A percentile compares a stretch with the other conserved stretches of the same genome.
These are phyloP conservation scores for Ispidina lecontei DNA, from an alignment of 2,797 vertebrate genomes.

Conservation along the genomic window DNA sequence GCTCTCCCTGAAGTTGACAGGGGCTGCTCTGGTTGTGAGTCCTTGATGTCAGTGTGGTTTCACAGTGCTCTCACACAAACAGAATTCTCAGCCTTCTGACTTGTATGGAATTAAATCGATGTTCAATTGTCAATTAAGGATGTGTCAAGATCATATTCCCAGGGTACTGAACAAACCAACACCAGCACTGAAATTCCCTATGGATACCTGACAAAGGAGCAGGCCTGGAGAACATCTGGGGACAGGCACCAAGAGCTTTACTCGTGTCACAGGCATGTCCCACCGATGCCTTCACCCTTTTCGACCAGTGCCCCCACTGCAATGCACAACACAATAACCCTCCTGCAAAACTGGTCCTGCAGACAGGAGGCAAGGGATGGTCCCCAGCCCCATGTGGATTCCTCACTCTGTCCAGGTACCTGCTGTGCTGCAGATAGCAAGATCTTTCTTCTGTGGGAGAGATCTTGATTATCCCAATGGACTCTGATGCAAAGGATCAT, in stretches of 20 bases:
- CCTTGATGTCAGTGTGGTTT: fast-evolving
- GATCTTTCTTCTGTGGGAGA: not conserved
- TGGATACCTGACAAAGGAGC: not conserved
- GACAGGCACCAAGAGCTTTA: not conserved
- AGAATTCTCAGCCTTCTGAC: not conserved
- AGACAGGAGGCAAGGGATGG: not conserved
- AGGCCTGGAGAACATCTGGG: not conserved
- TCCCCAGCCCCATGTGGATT: fast-evolving
- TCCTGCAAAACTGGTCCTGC: not conserved
- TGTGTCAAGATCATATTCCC: not conserved
- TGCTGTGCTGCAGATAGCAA: not conserved
- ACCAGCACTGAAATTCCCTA: not conserved
- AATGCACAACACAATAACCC: not conserved
- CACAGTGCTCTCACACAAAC: fast-evolving
- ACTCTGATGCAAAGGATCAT: not conserved
- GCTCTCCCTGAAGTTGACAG: not conserved
- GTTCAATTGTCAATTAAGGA: not conserved
- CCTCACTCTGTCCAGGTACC: not conserved
- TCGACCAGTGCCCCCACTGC: fast-evolving
- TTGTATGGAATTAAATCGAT: not conserved
- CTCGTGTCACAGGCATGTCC: fast-evolving
- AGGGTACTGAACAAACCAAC: not conserved
- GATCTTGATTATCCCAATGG: not conserved
- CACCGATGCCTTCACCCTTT: not conserved
- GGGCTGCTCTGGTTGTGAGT: not conserved